Evolutionary conservation across 1,140 invertebrate genomes (phyloP).

Genomic region (Samia ricini): DNA sequence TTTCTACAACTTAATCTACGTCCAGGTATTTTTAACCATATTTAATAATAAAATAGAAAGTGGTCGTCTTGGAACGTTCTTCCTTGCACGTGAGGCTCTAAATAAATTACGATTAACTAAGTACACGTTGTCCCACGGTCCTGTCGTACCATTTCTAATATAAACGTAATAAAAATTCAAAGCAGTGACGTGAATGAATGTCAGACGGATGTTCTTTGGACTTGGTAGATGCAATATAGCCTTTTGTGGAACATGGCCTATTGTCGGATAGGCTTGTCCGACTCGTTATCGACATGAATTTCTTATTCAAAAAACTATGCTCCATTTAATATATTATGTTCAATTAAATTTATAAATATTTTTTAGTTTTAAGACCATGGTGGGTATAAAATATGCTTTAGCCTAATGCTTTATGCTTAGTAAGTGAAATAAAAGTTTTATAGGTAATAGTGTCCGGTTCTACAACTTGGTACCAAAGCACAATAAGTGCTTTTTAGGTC

Average conservation of each 20-base stretch:
- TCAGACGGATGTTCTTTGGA: slow-evolving; percentile 2
- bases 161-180: slow-evolving; percentile 6
- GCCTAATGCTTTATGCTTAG: too few species aligned
- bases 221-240: neutral
- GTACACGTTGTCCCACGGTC: neutral
- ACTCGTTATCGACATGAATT: neutral
- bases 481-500: too few species aligned
- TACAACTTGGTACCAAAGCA: too few species aligned
- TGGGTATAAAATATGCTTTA: too few species aligned
- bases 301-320: neutral
- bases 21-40: neutral
- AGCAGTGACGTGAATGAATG: slow-evolving; percentile 4
- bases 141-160: neutral
- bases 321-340: too few species aligned
- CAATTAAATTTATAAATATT: too few species aligned
- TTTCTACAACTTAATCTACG: too few species aligned
- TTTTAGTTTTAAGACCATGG: too few species aligned
- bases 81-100: neutral
- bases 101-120: slow-evolving; percentile 4
- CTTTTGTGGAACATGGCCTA: slow-evolving; percentile 3
- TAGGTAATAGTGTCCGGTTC: too few species aligned
- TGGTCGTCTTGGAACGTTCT: neutral
- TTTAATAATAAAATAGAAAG: slow-evolving; percentile 12
- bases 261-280: neutral
- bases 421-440: too few species aligned